Evolutionary conservation across 2,113 vertebrate genomes (phyloP).

Genomic region (Barnardius zonarius): DNA sequence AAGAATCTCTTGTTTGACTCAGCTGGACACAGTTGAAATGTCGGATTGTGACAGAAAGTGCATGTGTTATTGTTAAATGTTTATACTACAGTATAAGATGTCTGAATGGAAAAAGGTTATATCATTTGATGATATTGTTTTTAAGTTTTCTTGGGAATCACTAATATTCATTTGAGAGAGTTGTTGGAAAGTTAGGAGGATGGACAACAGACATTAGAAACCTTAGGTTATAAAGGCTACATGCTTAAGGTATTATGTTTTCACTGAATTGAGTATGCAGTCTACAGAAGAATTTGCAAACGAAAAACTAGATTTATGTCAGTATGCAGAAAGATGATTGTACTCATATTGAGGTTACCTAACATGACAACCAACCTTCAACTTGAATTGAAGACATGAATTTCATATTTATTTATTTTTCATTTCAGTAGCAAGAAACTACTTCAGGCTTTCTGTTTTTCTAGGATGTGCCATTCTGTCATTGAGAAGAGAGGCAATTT

Average conservation of each 20-base stretch:
- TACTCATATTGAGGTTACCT: neutral
- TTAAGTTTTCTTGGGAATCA: neutral
- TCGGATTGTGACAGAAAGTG: neutral
- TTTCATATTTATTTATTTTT: neutral
- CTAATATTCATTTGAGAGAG: neutral
- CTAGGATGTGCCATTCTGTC: neutral
- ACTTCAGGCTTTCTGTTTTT: neutral
- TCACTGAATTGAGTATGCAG: neutral
- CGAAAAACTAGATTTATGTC: neutral
- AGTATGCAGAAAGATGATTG: neutral
- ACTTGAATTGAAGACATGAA: neutral
- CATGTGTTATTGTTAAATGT: neutral
- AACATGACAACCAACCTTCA: neutral
- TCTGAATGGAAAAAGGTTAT: neutral
- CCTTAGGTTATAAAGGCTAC: neutral
- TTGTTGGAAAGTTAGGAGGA: neutral
- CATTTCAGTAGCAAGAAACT: neutral
- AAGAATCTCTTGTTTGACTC: neutral
- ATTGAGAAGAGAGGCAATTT: neutral
- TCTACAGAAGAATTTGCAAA: neutral
- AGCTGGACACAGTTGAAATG: neutral
- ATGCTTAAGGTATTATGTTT: neutral
- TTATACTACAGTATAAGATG: neutral
- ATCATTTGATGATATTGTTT: neutral
- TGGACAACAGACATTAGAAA: neutral